Evolutionary conservation across 2,888 invertebrate genomes (phyloP).

Genomic region (Eupithecia dodoneata): DNA sequence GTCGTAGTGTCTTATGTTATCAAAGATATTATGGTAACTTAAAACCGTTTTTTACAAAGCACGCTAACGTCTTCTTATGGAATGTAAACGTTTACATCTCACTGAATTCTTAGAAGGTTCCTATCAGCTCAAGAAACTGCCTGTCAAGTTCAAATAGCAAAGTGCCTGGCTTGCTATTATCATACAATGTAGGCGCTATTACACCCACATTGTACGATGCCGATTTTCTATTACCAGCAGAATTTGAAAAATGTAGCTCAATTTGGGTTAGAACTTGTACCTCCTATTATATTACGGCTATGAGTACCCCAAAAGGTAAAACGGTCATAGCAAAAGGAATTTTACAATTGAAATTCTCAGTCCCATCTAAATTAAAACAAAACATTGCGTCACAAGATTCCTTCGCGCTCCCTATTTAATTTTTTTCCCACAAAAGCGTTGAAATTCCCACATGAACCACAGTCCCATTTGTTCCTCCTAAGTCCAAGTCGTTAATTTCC

Average conservation of each 20-base stretch:
- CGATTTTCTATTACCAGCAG: not conserved
- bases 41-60: not conserved
- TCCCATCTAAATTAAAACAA: conserved; percentile 34
- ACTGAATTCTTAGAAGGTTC: conserved; percentile 33
- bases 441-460: conserved; percentile 67
- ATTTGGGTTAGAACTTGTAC: not conserved
- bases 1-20: too few species aligned
- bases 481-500: conserved; percentile 80
- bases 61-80: not conserved
- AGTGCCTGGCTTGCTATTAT: conserved; percentile 37
- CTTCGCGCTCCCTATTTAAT: conserved; percentile 56
- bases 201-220: not conserved
- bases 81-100: conserved; percentile 22
- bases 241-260: conserved; percentile 7
- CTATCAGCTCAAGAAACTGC: conserved; percentile 44
- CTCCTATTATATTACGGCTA: not conserved
- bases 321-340: conserved; percentile 11
- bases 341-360: conserved; percentile 18
- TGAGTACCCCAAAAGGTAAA: conserved; percentile 9
- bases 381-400: conserved; percentile 38
- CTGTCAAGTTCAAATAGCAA: conserved; percentile 47
- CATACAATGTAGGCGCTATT: conserved; percentile 23
- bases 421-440: conserved; percentile 60
- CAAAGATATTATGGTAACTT: too few species aligned
- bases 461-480: conserved; percentile 72